Evolutionary conservation across 2,113 vertebrate species (phyloP), one percentile per base, ranked within the genome.

Genomic region (Motacilla alba): DNA sequence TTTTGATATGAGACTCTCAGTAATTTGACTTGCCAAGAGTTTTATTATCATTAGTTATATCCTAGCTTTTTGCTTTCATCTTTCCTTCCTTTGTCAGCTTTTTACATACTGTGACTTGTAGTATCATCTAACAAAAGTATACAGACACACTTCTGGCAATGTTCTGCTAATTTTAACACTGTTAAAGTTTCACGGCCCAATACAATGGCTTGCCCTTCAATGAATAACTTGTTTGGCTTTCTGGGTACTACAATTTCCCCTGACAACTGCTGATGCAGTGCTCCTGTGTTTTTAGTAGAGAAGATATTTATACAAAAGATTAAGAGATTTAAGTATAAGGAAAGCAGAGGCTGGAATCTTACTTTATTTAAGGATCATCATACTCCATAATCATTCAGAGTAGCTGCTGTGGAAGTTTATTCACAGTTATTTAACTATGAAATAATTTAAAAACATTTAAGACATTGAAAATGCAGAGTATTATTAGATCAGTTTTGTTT

Each of bases 31-130:
- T 96, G 55, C 75, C 94, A 87, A 76, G 84, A 92, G 76, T 94
- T 96, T 96, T 95, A 79, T 95, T 91, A 85, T 75, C 60, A 89
- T 95, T 94, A 82, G n/a, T 68, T 93, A 67, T 83, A 80, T 59
- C 28, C 69, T 43, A 69, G 76, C 31, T 50, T 93, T 93, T 89
- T 75, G 5, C 53, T 96, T 93, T 95, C 70, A 87, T 94, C 83
- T 94, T 81, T 95, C 73, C 75, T 78, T 11, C 30, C 41, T 89
- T 94, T 93, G 74, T 94, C 84, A 94, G 78, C 30, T 94, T 80
- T 95, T 95, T 85, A 82, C 15, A 50, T 73, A 58, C 41, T 89
- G 68, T 1, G 3, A 52, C 33, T 91, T 87, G 53, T 52, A 83
- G 26, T 64, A 87, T 63, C 41, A 74, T 74, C 56, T 66, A 85